Percentiles rank a stretch among this genome's conserved stretches.
Evolutionary conservation across 2,888 invertebrate species (phyloP).

Genomic region (Idaea dimidiata): DNA sequence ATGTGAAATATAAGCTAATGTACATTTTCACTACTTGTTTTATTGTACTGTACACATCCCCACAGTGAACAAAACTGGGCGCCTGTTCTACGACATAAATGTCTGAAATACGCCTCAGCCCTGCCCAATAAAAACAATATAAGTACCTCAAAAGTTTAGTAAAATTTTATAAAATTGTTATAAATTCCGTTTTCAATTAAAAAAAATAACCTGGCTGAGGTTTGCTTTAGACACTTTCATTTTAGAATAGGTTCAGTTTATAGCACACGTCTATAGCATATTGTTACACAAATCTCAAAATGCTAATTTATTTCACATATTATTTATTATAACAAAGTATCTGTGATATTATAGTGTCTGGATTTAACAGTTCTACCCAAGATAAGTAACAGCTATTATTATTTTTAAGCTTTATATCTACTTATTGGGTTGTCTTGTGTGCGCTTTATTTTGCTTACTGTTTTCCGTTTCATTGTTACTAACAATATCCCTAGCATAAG

Average conservation of each 20-base stretch:
- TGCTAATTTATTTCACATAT: background rate
- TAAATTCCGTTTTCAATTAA: too few relatives aligned
- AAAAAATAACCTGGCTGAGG: too few relatives aligned
- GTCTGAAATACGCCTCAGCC: too few relatives aligned
- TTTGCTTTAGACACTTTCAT: too few relatives aligned
- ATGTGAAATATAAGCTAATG: conserved; percentile 75
- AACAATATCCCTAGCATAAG: background rate
- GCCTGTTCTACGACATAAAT: too few relatives aligned
- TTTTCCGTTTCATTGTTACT: background rate
- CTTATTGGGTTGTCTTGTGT: background rate
- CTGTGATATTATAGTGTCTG: background rate
- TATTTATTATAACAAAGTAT: background rate
- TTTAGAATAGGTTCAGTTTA: too few relatives aligned
- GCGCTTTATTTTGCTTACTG: background rate
- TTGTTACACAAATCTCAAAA: background rate
- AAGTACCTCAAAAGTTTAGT: too few relatives aligned
- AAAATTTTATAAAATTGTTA: too few relatives aligned
- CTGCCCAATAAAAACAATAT: too few relatives aligned
- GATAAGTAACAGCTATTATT: conserved; percentile 12
- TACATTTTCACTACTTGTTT: conserved; percentile 69
- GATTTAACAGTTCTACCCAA: conserved; percentile 3
- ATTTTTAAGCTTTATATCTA: conserved; percentile 1
- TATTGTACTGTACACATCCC: conserved; percentile 36
- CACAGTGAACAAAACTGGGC: background rate
- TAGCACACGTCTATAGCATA: background rate